Base-by-base conservation (phyloP, 2,797 vertebrate species). In the Poecile montanus region DNA sequence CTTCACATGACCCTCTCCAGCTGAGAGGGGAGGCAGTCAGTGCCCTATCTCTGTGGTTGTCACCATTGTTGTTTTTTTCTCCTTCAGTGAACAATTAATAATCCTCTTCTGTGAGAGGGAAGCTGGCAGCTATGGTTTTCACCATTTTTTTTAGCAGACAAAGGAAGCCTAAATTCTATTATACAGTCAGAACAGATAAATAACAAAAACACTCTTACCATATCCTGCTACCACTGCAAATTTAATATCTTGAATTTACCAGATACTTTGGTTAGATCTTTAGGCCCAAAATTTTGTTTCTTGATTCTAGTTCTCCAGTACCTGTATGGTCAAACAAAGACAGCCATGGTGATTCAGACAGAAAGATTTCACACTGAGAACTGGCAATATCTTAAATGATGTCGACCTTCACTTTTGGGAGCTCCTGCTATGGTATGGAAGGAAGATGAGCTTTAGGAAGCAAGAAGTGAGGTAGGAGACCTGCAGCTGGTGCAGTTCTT, bases 11-110 rank as follows among this genome's bases (percentile, higher is more conserved):
- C 84, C 95, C 87, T 38, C 53, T 65, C 91, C 87, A 86, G 53
- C 94, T 95, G 93, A 90, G 94, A 95, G 93, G 95, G 92, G 95
- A 96, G 94, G 89, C 92, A 95, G 93, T 93, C 87, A 85, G 61
- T 82, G 83, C 85, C 89, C 89, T 82, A 19, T 76, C 88, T 96
- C 84, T 89, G 72, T 71, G 68, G 73, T 82, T 94, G 92, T 91
- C 47, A 93, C 96, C 89, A 95, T 96, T 96, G 95, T 97, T 96
- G 85, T 0, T 92, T 95, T 95, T 91, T 92, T 94, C 94, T 95
- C 70, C 94, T 96, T 92, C 89, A 44, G 50, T 79, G 76, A 93
- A 62, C 96, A 95, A 96, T 96, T 95, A 88, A 91, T 51, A 73
- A 85, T 85, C 91, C 87, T 84, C 26, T 74, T 81, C 65, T 63